Base-by-base conservation (phyloP, 2,113 vertebrate species). In the Alces alces region DNA sequence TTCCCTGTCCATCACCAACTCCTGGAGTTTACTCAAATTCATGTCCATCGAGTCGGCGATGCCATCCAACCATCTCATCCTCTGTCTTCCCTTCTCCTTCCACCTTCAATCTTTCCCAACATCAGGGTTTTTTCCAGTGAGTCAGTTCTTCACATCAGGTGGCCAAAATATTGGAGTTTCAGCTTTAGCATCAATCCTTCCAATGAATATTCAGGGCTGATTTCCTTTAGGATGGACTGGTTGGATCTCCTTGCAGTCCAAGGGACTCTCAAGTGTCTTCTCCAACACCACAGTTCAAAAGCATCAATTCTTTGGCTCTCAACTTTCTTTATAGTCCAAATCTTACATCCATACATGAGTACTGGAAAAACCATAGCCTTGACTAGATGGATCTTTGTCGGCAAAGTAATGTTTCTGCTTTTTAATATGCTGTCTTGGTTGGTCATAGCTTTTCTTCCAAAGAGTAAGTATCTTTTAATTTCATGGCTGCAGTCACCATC, bases 241-340 rank as follows among this genome's bases (percentile, higher is more conserved):
- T 39, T 5, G 66, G 19, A 39, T 70, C 66, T 70, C 10, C 2
- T 70, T 70, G n/a, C 5, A 70, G 19, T 70, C 66, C 66, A 70
- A 70, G 64, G n/a, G 4, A 70, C 64, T 36, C n/a, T 70, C 2
- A 70, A 23, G 66, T 23, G 66, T 70, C 66, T 36, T 70, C n/a
- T 70, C 64, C n/a, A 70, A 36, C n/a, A 70, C 17, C 64, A 23
- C 9, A 70, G 66, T 6, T 70, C 19, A 70, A 70, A 70, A 36
- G 4, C 64, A 36, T 70, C 64, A 70, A 5, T 36, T 70, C 64
- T 70, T 21, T 0, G 0, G n/a, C 0, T 0, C 19, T 70, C 64
- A 70, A 5, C n/a, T 70, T 70, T 36, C n/a, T 70, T 70, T 23
- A 70, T 36, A 21, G n/a, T 36, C n/a, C n/a, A 70, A 36, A 4